Percentiles rank a stretch among this genome's conserved stretches.
Evolutionary conservation across 1,140 invertebrate genomes (phyloP).

Genomic region (Aphis craccivora): DNA sequence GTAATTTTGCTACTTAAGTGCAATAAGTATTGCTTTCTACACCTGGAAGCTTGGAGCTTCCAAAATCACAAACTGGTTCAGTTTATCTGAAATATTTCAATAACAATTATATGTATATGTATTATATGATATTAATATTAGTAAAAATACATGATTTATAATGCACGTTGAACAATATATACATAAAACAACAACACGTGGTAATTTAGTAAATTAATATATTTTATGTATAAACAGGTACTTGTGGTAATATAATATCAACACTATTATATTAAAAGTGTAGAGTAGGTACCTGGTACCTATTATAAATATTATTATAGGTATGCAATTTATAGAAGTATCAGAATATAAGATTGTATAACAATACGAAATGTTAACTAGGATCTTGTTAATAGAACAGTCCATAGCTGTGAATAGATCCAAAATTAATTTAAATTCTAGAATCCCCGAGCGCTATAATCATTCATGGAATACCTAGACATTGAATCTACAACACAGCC

Average conservation of each 20-base stretch:
- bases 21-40: not conserved
- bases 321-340: not conserved
- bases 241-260: not conserved
- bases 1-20: not conserved
- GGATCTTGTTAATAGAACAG: not conserved
- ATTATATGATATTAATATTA: not conserved
- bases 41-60: not conserved
- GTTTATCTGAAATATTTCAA: not conserved
- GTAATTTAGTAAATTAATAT: not conserved
- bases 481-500: not conserved
- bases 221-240: not conserved
- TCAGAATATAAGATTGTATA: not conserved
- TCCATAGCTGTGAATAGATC: not conserved
- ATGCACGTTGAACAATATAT: not conserved
- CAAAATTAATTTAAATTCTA: constrained; percentile 12
- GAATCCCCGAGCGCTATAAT: not conserved
- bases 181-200: not conserved
- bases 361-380: not conserved
- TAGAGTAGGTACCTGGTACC: not conserved
- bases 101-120: not conserved
- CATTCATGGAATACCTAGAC: not conserved
- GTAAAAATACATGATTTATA: not conserved
- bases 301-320: not conserved
- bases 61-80: not conserved
- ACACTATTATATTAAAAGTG: too few relatives aligned